Base-by-base conservation (phyloP, 2,113 vertebrate species). In the Probosciger aterrimus region DNA sequence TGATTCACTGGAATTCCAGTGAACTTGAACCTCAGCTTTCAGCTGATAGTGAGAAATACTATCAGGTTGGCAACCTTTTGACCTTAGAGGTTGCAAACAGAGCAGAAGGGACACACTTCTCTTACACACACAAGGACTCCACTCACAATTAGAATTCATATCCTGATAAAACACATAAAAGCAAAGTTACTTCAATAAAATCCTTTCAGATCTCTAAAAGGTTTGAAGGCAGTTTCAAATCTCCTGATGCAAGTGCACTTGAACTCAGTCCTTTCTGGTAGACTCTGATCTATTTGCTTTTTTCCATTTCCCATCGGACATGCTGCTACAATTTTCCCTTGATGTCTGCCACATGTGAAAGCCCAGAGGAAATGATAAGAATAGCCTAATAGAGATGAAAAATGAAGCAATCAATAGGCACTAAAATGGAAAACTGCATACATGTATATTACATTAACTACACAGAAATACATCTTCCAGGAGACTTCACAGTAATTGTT, bases 361-460 rank as follows among this genome's bases (percentile, higher is more conserved):
- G 94, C 92, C 91, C 74, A 73, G 78, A 94, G 92, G 94, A 96
- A 96, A 87, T 95, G 69, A 91, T 80, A 96, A 94, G 86, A 96
- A 96, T 82, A 93, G 93, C 49, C 77, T 89, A 69, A 92, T 87
- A 92, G 41, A 92, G 89, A 91, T 94, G 95, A 96, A 96, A 96
- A 95, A 96, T 94, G 92, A 96, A 95, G 92, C 92, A 89, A 96
- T 96, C 93, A 91, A 91, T 95, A 93, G 91, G 91, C 84, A 87
- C 91, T 93, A 94, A 96, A 96, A 96, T 85, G 82, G 92, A 87
- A 94, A 95, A 96, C 53, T 92, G 88, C 91, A 93, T 89, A 94
- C 82, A 83, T 92, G 90, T 96, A 92, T 95, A 95, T 97, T 95
- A 95, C 63, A 96, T 95, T 96, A 96, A 96, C 92, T 86, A 95